Conservation (phyloP, 2,888 invertebrate genomes). For the Cheiracanthium punctorium region DNA sequence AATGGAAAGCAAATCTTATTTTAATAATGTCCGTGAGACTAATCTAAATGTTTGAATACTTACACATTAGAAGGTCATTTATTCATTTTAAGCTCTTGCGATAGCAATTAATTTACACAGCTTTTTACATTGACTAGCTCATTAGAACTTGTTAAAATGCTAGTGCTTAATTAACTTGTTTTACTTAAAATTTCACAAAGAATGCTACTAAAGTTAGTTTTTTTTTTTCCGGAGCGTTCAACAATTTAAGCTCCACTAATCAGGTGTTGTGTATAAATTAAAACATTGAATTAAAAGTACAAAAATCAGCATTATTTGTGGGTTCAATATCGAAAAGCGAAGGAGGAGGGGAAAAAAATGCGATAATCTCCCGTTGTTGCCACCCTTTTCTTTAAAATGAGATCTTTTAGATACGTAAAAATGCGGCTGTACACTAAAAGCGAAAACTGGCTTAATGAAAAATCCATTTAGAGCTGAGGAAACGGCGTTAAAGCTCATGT, state of each 20-base stretch:
- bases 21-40: too few species aligned
- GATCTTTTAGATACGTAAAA: not conserved
- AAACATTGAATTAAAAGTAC: not conserved
- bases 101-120: too few species aligned
- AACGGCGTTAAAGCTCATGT: slow-evolving; percentile 51
- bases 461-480: slow-evolving; percentile 51
- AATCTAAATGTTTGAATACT: too few species aligned
- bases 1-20: too few species aligned
- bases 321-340: not conserved
- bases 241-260: not conserved
- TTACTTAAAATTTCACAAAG: not conserved
- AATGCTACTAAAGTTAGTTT: not conserved
- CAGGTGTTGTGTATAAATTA: not conserved
- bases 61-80: too few species aligned
- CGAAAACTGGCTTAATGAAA: slow-evolving; percentile 47
- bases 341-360: not conserved
- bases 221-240: not conserved
- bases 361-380: not conserved
- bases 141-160: not conserved
- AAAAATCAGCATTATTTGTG: slow-evolving; percentile 9
- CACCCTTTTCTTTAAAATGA: not conserved
- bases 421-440: not conserved
- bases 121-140: too few species aligned
- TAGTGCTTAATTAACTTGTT: not conserved
- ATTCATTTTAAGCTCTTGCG: too few species aligned